Percentiles rank a stretch among this genome's conserved stretches.
Conservation (phyloP, 2,113 vertebrate genomes). For the Litocranius walleri region DNA sequence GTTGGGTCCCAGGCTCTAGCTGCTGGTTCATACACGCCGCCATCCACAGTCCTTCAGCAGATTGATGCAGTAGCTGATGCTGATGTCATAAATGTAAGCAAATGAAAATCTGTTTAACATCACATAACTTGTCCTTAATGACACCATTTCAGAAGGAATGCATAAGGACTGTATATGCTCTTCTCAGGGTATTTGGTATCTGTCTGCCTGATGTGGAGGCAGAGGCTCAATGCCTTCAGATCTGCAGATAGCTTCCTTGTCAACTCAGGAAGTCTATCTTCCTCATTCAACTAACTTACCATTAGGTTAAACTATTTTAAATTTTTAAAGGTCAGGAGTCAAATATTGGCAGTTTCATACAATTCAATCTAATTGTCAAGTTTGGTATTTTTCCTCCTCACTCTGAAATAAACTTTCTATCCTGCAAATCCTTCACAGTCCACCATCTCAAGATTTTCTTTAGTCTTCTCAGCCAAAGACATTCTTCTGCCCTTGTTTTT, state of each 20-base stretch:
- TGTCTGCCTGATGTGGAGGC: not conserved
- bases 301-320: not conserved
- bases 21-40: conserved; percentile 83
- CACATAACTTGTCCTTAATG: not conserved
- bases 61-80: conserved; percentile 88
- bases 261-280: not conserved
- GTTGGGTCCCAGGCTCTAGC: conserved; percentile 88
- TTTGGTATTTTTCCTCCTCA: not conserved
- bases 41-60: conserved; percentile 82
- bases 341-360: not conserved
- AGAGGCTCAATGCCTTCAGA: not conserved
- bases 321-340: not conserved
- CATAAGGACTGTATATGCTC: not conserved
- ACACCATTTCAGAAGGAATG: not conserved
- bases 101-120: not conserved
- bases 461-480: not conserved
- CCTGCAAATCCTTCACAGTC: not conserved
- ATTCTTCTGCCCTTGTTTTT: not conserved
- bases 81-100: conserved; percentile 92
- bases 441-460: not conserved
- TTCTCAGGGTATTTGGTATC: not conserved
- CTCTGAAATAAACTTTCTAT: not conserved
- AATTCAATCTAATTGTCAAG: not conserved
- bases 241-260: not conserved
- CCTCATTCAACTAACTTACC: not conserved